Base-by-base conservation (phyloP, 2,797 vertebrate species). In the Echeneis naucrates region DNA sequence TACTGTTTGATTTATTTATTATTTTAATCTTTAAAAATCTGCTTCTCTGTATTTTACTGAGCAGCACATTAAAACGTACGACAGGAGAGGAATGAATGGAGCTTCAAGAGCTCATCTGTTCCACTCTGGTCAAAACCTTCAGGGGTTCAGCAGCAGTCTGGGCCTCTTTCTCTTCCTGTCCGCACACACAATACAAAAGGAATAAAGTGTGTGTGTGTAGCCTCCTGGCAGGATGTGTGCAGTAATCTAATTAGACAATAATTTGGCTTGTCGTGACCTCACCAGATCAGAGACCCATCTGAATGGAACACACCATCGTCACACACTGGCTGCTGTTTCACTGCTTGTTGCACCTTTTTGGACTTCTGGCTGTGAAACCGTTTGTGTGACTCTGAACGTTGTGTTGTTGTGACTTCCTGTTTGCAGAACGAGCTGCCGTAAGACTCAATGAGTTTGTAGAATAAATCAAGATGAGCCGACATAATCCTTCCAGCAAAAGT, bases 191-290 rank as follows among this genome's bases (percentile, higher is more conserved):
- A 51, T 54, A 59, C 33, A 65, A 76, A 65, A 74, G 50, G 33
- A 53, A 53, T 38, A 58, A 71, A 38, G 40, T 63, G 13, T 76
- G 27, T 26, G 56, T 51, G 71, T 77, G 57, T 75, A 72, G 80
- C 71, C 73, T 81, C 63, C 74, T 60, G 89, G 86, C 86, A 87
- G 91, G 88, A 92, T 89, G 90, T 89, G 82, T 72, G 62, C 82
- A 77, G 70, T 91, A 92, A 94, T 95, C 86, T 87, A 93, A 94
- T 95, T 93, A 94, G 84, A 75, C 82, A 75, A 82, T 85, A 86
- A 88, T 80, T 87, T 86, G 85, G 74, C 78, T 78, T 67, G 64
- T 68, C 61, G 37, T 87, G 89, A 93, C 88, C 87, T 86, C 63
- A 60, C 80, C 82, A n/a, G 86, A 86, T 83, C 78, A 64, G 58